Base-by-base conservation (phyloP, 1,140 invertebrate species). In the Dufourea novaeangliae region DNA sequence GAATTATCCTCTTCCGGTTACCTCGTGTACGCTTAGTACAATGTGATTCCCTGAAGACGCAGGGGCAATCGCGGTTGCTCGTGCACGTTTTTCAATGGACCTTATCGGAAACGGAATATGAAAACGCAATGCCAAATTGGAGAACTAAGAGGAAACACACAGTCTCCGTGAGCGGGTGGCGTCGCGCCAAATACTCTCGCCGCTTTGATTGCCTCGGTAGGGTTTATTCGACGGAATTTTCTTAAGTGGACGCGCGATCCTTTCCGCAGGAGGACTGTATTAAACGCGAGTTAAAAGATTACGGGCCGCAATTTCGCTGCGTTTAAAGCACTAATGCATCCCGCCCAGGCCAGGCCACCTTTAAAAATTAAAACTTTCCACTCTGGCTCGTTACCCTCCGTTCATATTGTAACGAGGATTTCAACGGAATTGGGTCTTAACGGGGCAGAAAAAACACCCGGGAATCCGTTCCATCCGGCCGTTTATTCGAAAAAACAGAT, bases 21-120 rank as follows among this genome's bases (percentile, higher is more conserved):
- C 50, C 25, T 6, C 22, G 20, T 14, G 14, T 20, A 37, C 44
- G n/a, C 25, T 54, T 39, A 54, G 32, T 17, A n/a, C 27, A 29
- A 52, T 37, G 27, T 25, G 56, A 61, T 46, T 22, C 22, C 10
- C 2, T 14, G 29, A 46, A n/a, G 14, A 46, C 39, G 1, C 7
- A n/a, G n/a, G 32, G n/a, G 52, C 25, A 70, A 29, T 17, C 17
- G 20, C n/a, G 27, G 29, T 69, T 37, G 4, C 10, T 61, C 56
- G 39, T 71, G 59, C 61, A 29, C 27, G 37, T 46, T 71, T 29
- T 56, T 34, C 29, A 39, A 46, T 22, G 14, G 14, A 1, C 20
- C 39, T 71, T 71, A 61, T 46, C 39, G 56, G n/a, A 71, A 61
- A 61, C 32, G 54, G 39, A 25, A 71, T 61, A 71, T 61, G 69